Conservation (phyloP, 2,888 invertebrate genomes). For the Arenicola marina region DNA sequence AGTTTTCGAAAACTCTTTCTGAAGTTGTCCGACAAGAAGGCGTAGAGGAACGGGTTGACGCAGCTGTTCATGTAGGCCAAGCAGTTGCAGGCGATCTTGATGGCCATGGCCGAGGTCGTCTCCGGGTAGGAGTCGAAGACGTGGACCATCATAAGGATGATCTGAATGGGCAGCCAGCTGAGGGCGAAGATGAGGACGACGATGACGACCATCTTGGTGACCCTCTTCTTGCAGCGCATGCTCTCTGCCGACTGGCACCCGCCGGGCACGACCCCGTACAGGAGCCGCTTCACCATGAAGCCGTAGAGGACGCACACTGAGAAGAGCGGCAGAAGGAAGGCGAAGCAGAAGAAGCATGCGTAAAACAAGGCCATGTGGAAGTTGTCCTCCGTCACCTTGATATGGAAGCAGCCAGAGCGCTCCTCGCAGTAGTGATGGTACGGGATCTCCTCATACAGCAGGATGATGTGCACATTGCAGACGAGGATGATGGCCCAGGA, state of each 20-base stretch:
- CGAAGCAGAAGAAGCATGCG: slow-evolving; percentile 74
- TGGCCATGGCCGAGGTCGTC: slow-evolving; percentile 65
- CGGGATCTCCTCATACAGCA: slow-evolving; percentile 9
- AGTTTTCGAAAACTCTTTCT: slow-evolving; percentile 77
- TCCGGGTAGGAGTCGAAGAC: slow-evolving; percentile 70
- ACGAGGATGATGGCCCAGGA: slow-evolving; percentile 16
- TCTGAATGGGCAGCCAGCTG: slow-evolving; percentile 93
- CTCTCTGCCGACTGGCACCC: slow-evolving; percentile 74
- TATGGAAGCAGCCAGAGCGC: slow-evolving; percentile 46
- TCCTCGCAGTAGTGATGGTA: slow-evolving; percentile 61
- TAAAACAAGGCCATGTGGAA: slow-evolving; percentile 35
- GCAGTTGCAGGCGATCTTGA: slow-evolving; percentile 57
- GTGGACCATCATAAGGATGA: slow-evolving; percentile 71
- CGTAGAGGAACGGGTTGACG: slow-evolving; percentile 92
- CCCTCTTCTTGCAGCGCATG: slow-evolving; percentile 81
- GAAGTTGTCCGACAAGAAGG: slow-evolving; percentile 92
- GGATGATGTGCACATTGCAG: slow-evolving; percentile 8
- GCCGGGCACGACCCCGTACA: slow-evolving; percentile 77
- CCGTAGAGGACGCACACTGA: slow-evolving; percentile 86
- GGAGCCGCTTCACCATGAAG: slow-evolving; percentile 84
- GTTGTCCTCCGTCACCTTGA: slow-evolving; percentile 12
- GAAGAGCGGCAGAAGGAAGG: slow-evolving; percentile 85
- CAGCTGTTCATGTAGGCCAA: slow-evolving; percentile 90
- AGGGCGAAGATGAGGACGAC: slow-evolving; percentile 90
- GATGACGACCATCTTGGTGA: slow-evolving; percentile 88